Base-by-base conservation (phyloP, 2,797 vertebrate species). In the Melanotaenia trifasciata region DNA sequence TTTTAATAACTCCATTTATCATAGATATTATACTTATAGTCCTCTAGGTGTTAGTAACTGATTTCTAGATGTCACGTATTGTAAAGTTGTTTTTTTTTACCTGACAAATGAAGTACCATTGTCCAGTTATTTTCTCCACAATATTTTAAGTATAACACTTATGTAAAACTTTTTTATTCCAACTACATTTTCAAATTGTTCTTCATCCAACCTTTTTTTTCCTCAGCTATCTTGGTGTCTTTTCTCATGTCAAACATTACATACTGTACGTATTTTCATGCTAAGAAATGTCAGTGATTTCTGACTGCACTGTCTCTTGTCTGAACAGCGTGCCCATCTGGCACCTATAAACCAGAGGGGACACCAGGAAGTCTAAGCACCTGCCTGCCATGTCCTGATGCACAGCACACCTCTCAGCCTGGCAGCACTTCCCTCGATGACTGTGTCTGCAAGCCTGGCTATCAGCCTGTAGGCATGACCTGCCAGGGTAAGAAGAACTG, bases 311-410 rank as follows among this genome's bases (percentile, higher is more conserved):
- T 50, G 40, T 67, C 0, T 53, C 28, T 68, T 1, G 11, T 56
- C 60, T 72, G 11, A 59, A 54, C 85, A 99, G 97, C 96, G 12
- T 99, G 98, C 84, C 97, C 98, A 12, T 84, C 96, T 4, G 96
- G 97, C 58, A 99, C 97, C 0, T 99, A 96, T 80, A 99, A 99
- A 83, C 95, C 96, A 12, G 96, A 97, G 88, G 95, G 94, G 40
- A 92, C 94, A 4, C 97, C 96, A 3, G 98, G 98, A 81, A 97
- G 97, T 72, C 89, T 95, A 67, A 94, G 95, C 74, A 97, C 96
- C 57, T 99, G 98, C 78, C 84, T 93, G 47, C 73, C 92, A 0
- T 99, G 97, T 74, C 97, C 97, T 0, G 94, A 96, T 84, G 84
- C 85, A 51, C 95, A 97, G 72, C 96, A 98, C 76, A 97, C 94